Evolutionary conservation across 2,113 vertebrate species (phyloP), one percentile per base, ranked within the genome.

Genomic region (Sylvietta virens): DNA sequence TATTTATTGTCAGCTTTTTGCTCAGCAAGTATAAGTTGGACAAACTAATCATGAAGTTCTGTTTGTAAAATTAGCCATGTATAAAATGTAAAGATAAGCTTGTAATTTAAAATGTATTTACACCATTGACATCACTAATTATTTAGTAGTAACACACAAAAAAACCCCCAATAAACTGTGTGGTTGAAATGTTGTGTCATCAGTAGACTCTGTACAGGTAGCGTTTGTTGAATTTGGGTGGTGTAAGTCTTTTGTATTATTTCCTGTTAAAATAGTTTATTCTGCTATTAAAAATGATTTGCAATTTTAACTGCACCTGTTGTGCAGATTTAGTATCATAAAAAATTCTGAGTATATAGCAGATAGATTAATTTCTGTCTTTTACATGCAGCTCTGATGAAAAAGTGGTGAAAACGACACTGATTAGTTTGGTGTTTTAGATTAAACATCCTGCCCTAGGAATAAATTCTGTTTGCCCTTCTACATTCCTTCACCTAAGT

Each of bases 71-170:
- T 97, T 86, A 97, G 64, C 85, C 66, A 16, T 98, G 96, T 97
- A 98, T 91, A 98, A 93, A 94, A 97, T 95, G 84, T 97, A 97
- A 97, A 98, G 93, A 94, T n/a, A 86, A 86, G 28, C 72, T 88
- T 96, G 94, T 98, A 98, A 98, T 97, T 98, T 98, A 98, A 96
- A 91, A 97, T 95, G 91, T 96, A 95, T 97, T 97, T 97, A 95
- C 97, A 73, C 73, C 76, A 86, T 86, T 95, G 92, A 97, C 70
- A 20, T 54, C 72, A 96, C 97, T 98, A 97, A 98, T 96, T 97
- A 95, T 96, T 94, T 95, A 92, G 93, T 88, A 92, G 81, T 89
- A 72, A 92, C 26, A 85, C 4, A 2, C 50, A 71, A 65, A 73
- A 94, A 53, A 90, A 19, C 3, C 73, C 71, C 92, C 89, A 97